These are phyloP conservation scores for Epiblema foenella DNA, from an alignment of 2,888 invertebrate genomes.

Conservation along the genomic window DNA sequence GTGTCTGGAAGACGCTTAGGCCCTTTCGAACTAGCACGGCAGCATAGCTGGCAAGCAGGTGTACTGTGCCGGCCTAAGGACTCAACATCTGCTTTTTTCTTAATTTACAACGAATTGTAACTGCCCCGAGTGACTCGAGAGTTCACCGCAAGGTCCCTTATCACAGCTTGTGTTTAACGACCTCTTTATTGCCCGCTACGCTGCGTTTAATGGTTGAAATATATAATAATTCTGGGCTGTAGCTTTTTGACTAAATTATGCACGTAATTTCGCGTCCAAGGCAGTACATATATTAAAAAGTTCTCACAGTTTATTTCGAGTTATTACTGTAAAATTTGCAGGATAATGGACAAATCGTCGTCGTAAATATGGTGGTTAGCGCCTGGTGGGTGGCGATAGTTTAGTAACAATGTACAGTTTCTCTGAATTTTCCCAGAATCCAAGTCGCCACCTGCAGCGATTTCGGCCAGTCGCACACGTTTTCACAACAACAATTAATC, in stretches of 20 bases:
- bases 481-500: constrained; percentile 76
- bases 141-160: constrained; percentile 55
- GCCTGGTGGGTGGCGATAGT: constrained; percentile 27
- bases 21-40: constrained; percentile 42
- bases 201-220: constrained; percentile 51
- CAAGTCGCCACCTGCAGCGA: constrained; percentile 52
- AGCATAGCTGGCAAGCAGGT: constrained; percentile 51
- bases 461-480: constrained; percentile 54
- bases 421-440: constrained; percentile 53
- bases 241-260: constrained; percentile 22
- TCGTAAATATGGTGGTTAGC: constrained; percentile 35
- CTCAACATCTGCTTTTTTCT: constrained; percentile 80
- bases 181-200: constrained; percentile 55
- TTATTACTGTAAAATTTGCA: constrained; percentile 42
- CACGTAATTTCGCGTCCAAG: constrained; percentile 18
- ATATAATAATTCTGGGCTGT: constrained; percentile 35
- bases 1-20: constrained; percentile 17
- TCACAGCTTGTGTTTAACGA: constrained; percentile 53
- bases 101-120: constrained; percentile 76
- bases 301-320: constrained; percentile 37
- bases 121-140: constrained; percentile 66
- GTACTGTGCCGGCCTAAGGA: constrained; percentile 65
- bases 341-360: constrained; percentile 27
- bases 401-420: constrained; percentile 45
- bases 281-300: constrained; percentile 10